These are phyloP conservation scores for Nasonia longicornis DNA, from an alignment of 1,140 invertebrate species.

Conservation along the genomic window DNA sequence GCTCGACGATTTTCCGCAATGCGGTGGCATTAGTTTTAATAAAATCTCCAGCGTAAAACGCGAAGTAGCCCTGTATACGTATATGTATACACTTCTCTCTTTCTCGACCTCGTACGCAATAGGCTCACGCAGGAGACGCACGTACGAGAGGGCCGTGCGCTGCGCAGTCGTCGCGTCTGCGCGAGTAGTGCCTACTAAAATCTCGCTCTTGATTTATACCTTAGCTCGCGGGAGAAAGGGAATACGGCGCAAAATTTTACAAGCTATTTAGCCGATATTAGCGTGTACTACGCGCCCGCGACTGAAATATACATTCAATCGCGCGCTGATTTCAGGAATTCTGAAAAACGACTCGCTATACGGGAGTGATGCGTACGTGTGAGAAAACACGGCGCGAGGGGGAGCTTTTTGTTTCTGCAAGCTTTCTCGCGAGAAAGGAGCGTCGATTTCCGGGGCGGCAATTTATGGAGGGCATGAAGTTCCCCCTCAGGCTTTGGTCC, in stretches of 20 bases:
- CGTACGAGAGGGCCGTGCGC: background rate
- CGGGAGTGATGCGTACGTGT: no score
- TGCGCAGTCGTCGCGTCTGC: background rate
- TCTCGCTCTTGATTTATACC: background rate
- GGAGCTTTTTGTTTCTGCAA: background rate
- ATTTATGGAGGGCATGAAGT: slow-evolving; percentile 52
- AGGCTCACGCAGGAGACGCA: background rate
- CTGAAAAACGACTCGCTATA: background rate
- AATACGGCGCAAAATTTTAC: slow-evolving; percentile 1
- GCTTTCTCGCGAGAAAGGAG: background rate
- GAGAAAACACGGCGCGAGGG: no score
- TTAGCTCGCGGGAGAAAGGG: background rate
- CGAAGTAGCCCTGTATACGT: background rate
- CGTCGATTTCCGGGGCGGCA: slow-evolving; percentile 49
- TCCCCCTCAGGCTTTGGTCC: background rate
- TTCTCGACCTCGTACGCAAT: no score
- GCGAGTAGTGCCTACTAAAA: background rate
- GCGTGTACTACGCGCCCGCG: background rate
- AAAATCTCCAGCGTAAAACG: background rate
- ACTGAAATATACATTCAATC: background rate
- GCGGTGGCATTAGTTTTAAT: background rate
- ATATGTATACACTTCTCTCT: no score
- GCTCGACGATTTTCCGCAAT: background rate
- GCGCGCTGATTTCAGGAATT: background rate
- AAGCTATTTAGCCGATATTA: slow-evolving; percentile 4